These are phyloP conservation scores for Brachypterus glaber DNA, from an alignment of 2,888 invertebrate genomes.

Conservation along the genomic window DNA sequence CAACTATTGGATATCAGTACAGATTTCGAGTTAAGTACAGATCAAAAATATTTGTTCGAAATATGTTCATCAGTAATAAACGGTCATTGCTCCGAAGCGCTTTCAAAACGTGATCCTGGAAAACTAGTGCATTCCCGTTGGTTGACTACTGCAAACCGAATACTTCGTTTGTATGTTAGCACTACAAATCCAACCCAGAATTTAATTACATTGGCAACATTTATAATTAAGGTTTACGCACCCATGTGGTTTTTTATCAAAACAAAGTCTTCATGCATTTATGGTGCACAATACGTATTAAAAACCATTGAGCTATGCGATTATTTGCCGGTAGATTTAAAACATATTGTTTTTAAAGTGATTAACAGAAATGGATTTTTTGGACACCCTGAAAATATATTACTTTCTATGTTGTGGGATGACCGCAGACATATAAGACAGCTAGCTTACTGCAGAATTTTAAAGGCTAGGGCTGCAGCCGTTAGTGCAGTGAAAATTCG, in stretches of 20 bases:
- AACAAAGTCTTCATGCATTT: slow-evolving; percentile 1
- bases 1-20: too few relatives aligned
- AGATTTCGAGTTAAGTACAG: slow-evolving; percentile 13
- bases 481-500: too few relatives aligned
- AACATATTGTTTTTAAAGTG: too few relatives aligned
- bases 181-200: slow-evolving; percentile 12
- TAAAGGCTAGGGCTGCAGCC: slow-evolving; percentile 6
- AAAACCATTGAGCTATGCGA: too few relatives aligned
- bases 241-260: slow-evolving; percentile 20
- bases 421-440: slow-evolving; percentile 6
- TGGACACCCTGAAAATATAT: too few relatives aligned
- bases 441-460: slow-evolving; percentile 5
- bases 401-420: too few relatives aligned
- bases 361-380: too few relatives aligned
- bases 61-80: slow-evolving; percentile 11
- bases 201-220: slow-evolving; percentile 9
- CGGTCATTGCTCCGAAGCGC: slow-evolving; percentile 11
- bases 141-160: slow-evolving; percentile 18
- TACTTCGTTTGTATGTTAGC: slow-evolving; percentile 19
- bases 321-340: too few relatives aligned
- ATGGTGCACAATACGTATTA: slow-evolving; percentile 8
- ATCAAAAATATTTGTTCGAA: slow-evolving; percentile 17
- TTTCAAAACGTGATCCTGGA: slow-evolving; percentile 14
- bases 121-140: slow-evolving; percentile 14
- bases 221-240: slow-evolving; percentile 20